Evolutionary conservation across 2,888 invertebrate genomes (phyloP), one percentile per base, ranked within the genome.

Genomic region (Gymnoscelis rufifasciata): DNA sequence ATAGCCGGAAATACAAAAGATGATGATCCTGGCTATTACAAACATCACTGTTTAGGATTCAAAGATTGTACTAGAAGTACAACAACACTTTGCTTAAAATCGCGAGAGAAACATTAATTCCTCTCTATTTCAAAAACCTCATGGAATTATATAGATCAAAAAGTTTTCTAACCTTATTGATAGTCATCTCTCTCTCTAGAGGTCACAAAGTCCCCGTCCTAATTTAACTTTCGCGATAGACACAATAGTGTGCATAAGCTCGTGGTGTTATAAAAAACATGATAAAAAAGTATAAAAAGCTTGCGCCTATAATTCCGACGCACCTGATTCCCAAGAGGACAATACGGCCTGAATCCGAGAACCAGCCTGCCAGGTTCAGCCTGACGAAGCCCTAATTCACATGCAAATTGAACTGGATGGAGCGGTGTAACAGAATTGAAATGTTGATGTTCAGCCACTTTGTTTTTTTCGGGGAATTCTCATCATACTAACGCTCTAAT

Each of bases 361-460:
- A 27, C 36, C 35, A 45, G 26, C 15, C 42, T 45, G 19, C 38
- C 41, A 31, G 31, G 41, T 44, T 44, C 38, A 38, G 38, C 30
- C 43, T 37, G 50, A 42, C 42, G 42, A 36, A 45, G 15, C 35
- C 43, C 50, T 42, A 42, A 42, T 50, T 46, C 42, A 33, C 42
- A 50, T 50, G 50, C 50, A 50, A 50, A 50, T 50, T 50, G 45
- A 45, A 46, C 42, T 45, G 50, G 49, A 50, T 45, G 49, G 38
- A 45, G 45, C 50, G 38, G 39, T 45, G 45, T 46, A 38, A 36
- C 42, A 23, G 45, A 50, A 50, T 50, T 50, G 50, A 50, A 50
- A 50, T 46, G 50, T 45, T 50, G 44, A 49, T 49, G 49, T 50
- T 50, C 19, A 39, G 42, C 14, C 36, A 45, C 30, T 45, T 44